Evolutionary conservation across 92 coral and sea anemone species (phyloP).

Genomic region (Phenganax stokvisi): DNA sequence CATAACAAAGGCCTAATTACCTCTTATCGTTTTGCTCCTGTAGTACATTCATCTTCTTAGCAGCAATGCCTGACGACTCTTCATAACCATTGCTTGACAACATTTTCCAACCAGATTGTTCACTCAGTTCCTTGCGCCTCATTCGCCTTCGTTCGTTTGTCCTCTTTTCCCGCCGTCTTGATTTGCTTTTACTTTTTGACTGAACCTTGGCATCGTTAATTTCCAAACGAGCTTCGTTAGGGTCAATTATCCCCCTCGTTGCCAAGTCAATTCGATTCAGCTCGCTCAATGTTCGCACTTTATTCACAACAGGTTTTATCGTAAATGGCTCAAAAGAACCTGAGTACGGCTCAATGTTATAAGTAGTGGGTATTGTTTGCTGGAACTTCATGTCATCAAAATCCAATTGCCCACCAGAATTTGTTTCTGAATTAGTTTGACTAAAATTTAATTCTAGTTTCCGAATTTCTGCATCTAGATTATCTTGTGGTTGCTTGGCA

Average conservation of each 20-base stretch:
- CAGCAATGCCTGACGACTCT: conserved; percentile 20
- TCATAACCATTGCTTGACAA: conserved; percentile 9
- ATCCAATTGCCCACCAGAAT: background rate
- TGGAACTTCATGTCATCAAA: background rate
- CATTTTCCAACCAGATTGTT: background rate
- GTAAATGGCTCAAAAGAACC: conserved; percentile 67
- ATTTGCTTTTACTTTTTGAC: conserved; percentile 3
- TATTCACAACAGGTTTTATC: conserved; percentile 58
- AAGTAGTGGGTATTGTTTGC: conserved; percentile 3
- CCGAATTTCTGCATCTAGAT: background rate
- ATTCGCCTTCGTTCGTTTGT: background rate
- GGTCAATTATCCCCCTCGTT: conserved; percentile 25
- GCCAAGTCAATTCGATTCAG: conserved; percentile 61
- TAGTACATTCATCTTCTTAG: background rate
- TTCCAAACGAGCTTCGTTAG: background rate
- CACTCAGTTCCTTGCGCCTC: background rate
- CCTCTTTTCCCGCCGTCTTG: background rate
- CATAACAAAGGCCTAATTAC: background rate
- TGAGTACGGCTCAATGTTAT: conserved; percentile 5
- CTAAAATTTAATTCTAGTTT: conserved; percentile 5
- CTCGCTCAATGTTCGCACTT: conserved; percentile 71
- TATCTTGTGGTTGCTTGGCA: background rate
- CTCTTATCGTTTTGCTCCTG: background rate
- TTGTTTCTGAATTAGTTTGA: background rate
- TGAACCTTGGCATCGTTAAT: background rate